These are phyloP conservation scores for Trichogramma dendrolimi DNA, from an alignment of 2,888 invertebrate genomes.

Conservation along the genomic window DNA sequence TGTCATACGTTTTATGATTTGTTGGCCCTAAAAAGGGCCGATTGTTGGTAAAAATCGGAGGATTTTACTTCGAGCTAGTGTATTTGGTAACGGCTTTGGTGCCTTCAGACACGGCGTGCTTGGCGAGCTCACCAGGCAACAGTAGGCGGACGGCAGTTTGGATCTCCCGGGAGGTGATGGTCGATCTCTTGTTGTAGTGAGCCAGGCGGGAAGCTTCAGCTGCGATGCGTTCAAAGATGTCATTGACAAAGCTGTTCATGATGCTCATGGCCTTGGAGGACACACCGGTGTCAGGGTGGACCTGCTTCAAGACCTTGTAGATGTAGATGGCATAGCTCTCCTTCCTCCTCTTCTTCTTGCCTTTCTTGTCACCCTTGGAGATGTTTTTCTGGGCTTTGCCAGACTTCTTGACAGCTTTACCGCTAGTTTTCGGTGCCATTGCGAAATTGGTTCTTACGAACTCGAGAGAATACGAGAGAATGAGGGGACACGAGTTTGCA, in stretches of 20 bases:
- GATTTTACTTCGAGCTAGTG: conserved; percentile 24
- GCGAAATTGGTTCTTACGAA: neutral
- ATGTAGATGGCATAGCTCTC: conserved; percentile 53
- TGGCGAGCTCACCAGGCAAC: conserved; percentile 30
- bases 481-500: neutral
- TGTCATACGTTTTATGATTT: conserved; percentile 2
- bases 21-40: conserved; percentile 35
- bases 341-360: conserved; percentile 39
- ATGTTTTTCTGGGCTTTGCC: conserved; percentile 47
- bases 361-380: conserved; percentile 44
- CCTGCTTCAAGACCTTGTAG: conserved; percentile 57
- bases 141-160: conserved; percentile 60
- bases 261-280: conserved; percentile 43
- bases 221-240: conserved; percentile 42
- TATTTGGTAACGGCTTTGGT: conserved; percentile 18
- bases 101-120: conserved; percentile 25
- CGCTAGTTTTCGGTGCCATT: conserved; percentile 37
- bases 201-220: conserved; percentile 37
- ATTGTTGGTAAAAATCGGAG: neutral
- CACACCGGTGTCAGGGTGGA: conserved; percentile 56
- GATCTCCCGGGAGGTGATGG: conserved; percentile 66
- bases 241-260: conserved; percentile 38
- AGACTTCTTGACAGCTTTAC: conserved; percentile 52
- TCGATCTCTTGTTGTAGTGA: conserved; percentile 52
- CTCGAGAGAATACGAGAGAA: neutral